Evolutionary conservation across 2,888 invertebrate genomes (phyloP).

Genomic region (Apantesis nais): DNA sequence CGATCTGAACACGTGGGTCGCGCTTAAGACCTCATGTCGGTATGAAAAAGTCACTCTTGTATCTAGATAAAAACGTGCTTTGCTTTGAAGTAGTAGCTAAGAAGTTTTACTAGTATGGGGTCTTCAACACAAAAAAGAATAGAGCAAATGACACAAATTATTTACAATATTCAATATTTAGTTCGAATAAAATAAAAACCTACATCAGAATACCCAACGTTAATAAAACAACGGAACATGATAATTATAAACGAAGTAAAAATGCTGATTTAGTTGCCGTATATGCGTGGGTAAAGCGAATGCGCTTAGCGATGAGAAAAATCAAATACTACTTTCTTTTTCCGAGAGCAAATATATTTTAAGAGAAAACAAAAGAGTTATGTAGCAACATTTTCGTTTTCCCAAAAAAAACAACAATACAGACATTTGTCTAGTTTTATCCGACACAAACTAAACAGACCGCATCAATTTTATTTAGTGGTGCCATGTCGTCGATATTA

Average conservation of each 20-base stretch:
- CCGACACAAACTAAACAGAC: background rate
- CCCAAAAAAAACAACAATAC: slow-evolving; percentile 17
- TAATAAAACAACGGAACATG: slow-evolving; percentile 45
- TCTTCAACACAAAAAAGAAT: background rate
- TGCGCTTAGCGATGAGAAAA: slow-evolving; percentile 72
- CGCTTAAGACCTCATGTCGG: too few relatives aligned
- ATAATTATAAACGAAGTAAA: slow-evolving; percentile 51
- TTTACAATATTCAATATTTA: too few relatives aligned
- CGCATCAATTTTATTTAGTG: background rate
- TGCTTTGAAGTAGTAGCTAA: background rate
- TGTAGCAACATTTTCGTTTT: slow-evolving; percentile 46
- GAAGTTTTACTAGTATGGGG: background rate
- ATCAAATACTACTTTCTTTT: slow-evolving; percentile 66
- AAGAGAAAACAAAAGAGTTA: slow-evolving; percentile 51
- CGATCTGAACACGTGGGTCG: too few relatives aligned
- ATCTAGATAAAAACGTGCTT: background rate
- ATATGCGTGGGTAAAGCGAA: slow-evolving; percentile 66
- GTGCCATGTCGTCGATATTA: background rate
- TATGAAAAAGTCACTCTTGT: background rate
- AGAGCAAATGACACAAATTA: too few relatives aligned
- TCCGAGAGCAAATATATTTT: slow-evolving; percentile 54
- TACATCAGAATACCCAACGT: slow-evolving; percentile 35
- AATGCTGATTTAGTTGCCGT: slow-evolving; percentile 57
- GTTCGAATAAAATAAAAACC: background rate
- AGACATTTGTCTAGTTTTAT: slow-evolving; percentile 11